These are phyloP conservation scores for Buathra laborator DNA, from an alignment of 2,888 invertebrate genomes.

Conservation along the genomic window DNA sequence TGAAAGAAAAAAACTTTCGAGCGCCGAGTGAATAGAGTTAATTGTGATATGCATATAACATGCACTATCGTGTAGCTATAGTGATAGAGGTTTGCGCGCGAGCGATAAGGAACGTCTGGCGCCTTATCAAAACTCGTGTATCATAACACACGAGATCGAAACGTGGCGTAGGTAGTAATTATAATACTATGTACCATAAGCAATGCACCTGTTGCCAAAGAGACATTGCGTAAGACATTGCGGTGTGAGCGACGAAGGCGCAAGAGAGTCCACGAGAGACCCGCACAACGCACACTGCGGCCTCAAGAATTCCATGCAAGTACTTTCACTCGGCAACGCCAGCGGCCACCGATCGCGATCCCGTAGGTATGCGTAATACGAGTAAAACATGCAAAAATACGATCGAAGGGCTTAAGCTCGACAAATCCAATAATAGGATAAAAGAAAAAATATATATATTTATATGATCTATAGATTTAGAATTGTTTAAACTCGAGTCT, in stretches of 20 bases:
- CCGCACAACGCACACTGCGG: slow-evolving; percentile 69
- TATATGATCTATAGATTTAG: not conserved
- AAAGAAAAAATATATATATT: not conserved
- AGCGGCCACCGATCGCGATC: slow-evolving; percentile 36
- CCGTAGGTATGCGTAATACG: slow-evolving; percentile 47
- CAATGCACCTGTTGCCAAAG: slow-evolving; percentile 75
- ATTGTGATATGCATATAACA: not conserved
- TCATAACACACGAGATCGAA: slow-evolving; percentile 21
- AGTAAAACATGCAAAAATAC: slow-evolving; percentile 54
- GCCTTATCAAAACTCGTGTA: slow-evolving; percentile 44
- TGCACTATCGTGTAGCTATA: not conserved
- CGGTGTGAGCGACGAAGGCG: slow-evolving; percentile 39
- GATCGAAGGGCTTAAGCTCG: slow-evolving; percentile 42
- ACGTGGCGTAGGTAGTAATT: slow-evolving; percentile 55
- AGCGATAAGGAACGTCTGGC: slow-evolving; percentile 38
- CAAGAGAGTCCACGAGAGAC: slow-evolving; percentile 42
- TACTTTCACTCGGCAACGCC: slow-evolving; percentile 80
- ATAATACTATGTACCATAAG: slow-evolving; percentile 63
- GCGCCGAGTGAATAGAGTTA: not conserved
- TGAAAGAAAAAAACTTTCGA: not conserved
- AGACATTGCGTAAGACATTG: slow-evolving; percentile 73
- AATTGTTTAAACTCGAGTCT: not conserved
- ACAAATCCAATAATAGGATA: no score
- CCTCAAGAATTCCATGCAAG: slow-evolving; percentile 79
- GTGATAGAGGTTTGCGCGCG: not conserved